A percentile compares a stretch with the other conserved stretches of the same genome.
Evolutionary conservation across 2,888 invertebrate species (phyloP).

Genomic region (Rapana venosa): DNA sequence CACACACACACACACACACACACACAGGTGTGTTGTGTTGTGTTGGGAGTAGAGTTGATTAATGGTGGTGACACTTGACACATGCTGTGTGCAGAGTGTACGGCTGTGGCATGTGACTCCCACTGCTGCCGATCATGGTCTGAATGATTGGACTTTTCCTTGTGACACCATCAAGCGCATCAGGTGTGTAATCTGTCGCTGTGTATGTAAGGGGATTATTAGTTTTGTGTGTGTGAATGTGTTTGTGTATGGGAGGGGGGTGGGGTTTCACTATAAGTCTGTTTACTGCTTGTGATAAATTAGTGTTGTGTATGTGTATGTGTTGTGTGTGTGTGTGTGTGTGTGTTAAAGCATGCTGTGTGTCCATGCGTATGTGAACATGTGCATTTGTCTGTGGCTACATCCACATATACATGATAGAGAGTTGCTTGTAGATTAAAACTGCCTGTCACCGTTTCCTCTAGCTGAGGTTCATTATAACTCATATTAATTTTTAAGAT

Average conservation of each 20-base stretch:
- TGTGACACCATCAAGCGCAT: conserved; percentile 93
- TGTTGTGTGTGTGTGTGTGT: not conserved
- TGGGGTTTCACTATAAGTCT: too few species aligned
- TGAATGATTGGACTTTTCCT: conserved; percentile 91
- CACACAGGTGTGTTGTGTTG: too few species aligned
- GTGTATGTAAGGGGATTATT: too few species aligned
- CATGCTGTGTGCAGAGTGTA: conserved; percentile 62
- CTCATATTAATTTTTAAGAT: too few species aligned
- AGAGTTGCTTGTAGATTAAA: too few species aligned
- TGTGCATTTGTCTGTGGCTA: too few species aligned
- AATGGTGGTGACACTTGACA: too few species aligned
- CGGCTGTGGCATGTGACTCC: conserved; percentile 74
- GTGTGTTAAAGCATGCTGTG: not conserved
- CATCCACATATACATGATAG: too few species aligned
- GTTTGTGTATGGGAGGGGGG: not conserved
- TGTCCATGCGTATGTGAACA: not conserved
- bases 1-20: too few species aligned
- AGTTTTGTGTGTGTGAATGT: not conserved
- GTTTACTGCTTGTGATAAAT: not conserved
- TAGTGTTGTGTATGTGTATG: not conserved
- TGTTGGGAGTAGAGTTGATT: too few species aligned
- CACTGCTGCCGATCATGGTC: conserved; percentile 59
- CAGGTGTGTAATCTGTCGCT: conserved; percentile 80
- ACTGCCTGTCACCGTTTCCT: too few species aligned
- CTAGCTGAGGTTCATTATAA: too few species aligned